phyloP scores from a whole-genome alignment of 2,888 invertebrate genomes.

The Lomographa bimaculata region DNA sequence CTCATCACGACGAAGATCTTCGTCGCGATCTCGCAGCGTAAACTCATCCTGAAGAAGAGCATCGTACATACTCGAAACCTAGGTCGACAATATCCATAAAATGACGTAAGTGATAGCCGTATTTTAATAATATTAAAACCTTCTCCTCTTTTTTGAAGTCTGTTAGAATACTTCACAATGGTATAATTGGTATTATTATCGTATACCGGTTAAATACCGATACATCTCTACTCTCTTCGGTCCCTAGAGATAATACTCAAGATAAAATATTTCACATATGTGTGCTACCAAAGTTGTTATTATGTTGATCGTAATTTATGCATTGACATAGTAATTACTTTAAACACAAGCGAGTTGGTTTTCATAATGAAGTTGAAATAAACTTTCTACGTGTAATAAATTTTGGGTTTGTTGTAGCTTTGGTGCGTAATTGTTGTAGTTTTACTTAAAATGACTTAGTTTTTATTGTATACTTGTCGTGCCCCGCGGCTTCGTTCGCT shows the following conservation, averaged over 20 bases:
- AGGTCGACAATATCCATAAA: too few species aligned
- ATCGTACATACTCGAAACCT: too few species aligned
- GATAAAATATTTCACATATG: conserved; percentile 71
- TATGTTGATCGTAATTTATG: conserved; percentile 67
- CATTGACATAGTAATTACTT: conserved; percentile 64
- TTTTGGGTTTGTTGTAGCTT: conserved; percentile 34
- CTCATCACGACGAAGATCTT: too few species aligned
- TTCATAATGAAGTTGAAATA: conserved; percentile 53
- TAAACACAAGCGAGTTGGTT: conserved; percentile 58
- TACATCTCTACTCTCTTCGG: conserved; percentile 13
- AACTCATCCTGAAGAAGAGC: too few species aligned
- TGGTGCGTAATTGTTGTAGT: conserved; percentile 24
- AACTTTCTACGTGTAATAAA: conserved; percentile 50
- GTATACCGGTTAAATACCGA: conserved; percentile 8
- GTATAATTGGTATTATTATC: neutral
- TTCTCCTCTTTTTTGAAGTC: too few species aligned
- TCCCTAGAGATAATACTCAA: conserved; percentile 48
- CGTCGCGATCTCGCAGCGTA: too few species aligned
- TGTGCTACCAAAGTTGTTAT: conserved; percentile 57
- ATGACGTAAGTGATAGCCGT: too few species aligned
- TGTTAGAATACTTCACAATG: too few species aligned
- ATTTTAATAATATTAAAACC: too few species aligned
- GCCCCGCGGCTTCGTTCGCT: too few species aligned
- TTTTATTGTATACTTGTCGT: too few species aligned
- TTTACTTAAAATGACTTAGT: conserved; percentile 12